Evolutionary conservation across 92 coral and sea anemone genomes (phyloP).

Genomic region (Actinernus sp.): DNA sequence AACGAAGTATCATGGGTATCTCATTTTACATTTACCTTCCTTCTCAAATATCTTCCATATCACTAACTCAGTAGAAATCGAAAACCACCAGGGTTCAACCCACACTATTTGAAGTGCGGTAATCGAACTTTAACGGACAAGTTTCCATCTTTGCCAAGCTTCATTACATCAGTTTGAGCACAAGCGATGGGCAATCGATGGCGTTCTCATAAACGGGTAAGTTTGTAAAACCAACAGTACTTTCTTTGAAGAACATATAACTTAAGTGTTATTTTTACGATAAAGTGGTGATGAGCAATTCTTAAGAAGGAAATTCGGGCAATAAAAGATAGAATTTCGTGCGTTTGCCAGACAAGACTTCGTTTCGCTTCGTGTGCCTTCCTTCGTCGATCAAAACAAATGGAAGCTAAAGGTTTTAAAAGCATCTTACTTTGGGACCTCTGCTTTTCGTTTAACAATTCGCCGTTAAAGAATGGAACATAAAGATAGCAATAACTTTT

Average conservation of each 20-base stretch:
- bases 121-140: not conserved
- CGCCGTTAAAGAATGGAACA: not conserved
- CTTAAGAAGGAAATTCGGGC: slow-evolving; percentile 48
- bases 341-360: slow-evolving; percentile 7
- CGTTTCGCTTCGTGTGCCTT: slow-evolving; percentile 1
- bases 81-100: slow-evolving; percentile 83
- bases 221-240: not conserved
- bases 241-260: not conserved
- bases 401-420: not conserved
- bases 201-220: not conserved
- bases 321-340: slow-evolving; percentile 52
- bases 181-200: not conserved
- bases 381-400: not conserved
- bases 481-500: slow-evolving; percentile 22
- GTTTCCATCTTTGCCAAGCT: not conserved
- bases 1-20: slow-evolving; percentile 43
- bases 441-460: not conserved
- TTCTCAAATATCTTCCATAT: slow-evolving; percentile 93
- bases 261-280: slow-evolving; percentile 63
- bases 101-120: slow-evolving; percentile 46
- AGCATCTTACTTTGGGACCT: slow-evolving; percentile 24
- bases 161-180: not conserved
- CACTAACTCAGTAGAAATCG: slow-evolving; percentile 84
- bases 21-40: slow-evolving; percentile 79
- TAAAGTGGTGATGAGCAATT: slow-evolving; percentile 59